Evolutionary conservation across 2,888 invertebrate genomes (phyloP), one percentile per base, ranked within the genome.

Genomic region (Phlogophora meticulosa): DNA sequence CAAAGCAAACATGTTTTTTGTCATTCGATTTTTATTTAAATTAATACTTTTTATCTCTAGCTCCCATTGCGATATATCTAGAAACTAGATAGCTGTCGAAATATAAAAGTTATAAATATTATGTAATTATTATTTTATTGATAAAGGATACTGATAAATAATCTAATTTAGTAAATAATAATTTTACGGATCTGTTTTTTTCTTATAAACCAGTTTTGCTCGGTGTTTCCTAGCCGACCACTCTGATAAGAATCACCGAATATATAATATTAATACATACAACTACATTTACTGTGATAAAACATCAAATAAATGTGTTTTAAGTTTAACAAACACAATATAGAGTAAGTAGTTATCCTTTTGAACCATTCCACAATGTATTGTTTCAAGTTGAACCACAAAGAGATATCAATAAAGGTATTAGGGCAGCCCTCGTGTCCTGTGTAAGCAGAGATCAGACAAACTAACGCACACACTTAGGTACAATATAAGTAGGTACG

Each of bases 401-500:
- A 63, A 76, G 53, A 55, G 36, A 76, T 56, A 79, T 63, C 61
- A 78, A 56, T 76, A 57, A 46, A 62, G 58, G 58, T 28, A 68
- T 58, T 52, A 64, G 60, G 34, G 58, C 53, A 69, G 49, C 62
- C 70, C 61, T 59, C 40, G 65, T 62, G 67, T 83, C 80, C 80
- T 80, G 76, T 82, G 77, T 84, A 80, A 81, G 74, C 76, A 80
- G 76, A 85, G 81, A 85, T 85, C 83, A 83, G 57, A 87, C 78
- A 71, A 82, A 74, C 72, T 71, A 76, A 74, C 65, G 63, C 65
- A 64, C 67, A 73, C 72, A 77, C 67, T 64, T 68, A 60, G 64
- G 60, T 62, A 83, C 60, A 75, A 80, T 80, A 76, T 81, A 65
- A 64, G 68, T 56, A 61, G 58, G 49, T 68, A 64, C 76, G 78